These are phyloP conservation scores for Torymus auratus DNA, from an alignment of 2,888 invertebrate genomes.

Conservation along the genomic window DNA sequence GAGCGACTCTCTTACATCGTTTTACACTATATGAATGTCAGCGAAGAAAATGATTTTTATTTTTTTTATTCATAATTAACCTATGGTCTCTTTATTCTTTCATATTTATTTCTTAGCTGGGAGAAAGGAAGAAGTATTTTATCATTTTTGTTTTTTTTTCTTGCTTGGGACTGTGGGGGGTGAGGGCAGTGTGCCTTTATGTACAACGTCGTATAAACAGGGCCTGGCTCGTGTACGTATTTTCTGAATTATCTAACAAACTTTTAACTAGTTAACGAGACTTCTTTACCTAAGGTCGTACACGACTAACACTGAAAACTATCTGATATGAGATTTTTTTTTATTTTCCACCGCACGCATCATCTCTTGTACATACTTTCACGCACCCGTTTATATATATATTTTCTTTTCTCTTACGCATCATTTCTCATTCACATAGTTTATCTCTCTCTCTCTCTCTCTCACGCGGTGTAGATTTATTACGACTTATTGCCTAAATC, in stretches of 20 bases:
- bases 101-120: conserved; percentile 48
- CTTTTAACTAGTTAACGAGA: conserved; percentile 77
- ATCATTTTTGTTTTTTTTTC: conserved; percentile 13
- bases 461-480: conserved; percentile 62
- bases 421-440: neutral
- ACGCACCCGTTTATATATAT: conserved; percentile 52
- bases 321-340: conserved; percentile 76
- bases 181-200: conserved; percentile 75
- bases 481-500: conserved; percentile 75
- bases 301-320: conserved; percentile 77
- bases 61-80: conserved; percentile 52
- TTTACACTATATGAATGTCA: conserved; percentile 59
- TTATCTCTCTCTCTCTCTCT: conserved; percentile 27
- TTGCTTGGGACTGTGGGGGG: conserved; percentile 61
- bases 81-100: conserved; percentile 56
- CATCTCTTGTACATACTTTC: conserved; percentile 61
- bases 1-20: conserved; percentile 52
- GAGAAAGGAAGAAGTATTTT: conserved; percentile 13
- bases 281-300: conserved; percentile 73
- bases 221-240: conserved; percentile 74
- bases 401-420: conserved; percentile 17
- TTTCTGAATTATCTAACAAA: conserved; percentile 73
- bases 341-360: conserved; percentile 59
- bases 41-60: conserved; percentile 56
- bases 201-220: conserved; percentile 75